Evolutionary conservation across 2,888 invertebrate genomes (phyloP).

Genomic region (Ophion ventricosus): DNA sequence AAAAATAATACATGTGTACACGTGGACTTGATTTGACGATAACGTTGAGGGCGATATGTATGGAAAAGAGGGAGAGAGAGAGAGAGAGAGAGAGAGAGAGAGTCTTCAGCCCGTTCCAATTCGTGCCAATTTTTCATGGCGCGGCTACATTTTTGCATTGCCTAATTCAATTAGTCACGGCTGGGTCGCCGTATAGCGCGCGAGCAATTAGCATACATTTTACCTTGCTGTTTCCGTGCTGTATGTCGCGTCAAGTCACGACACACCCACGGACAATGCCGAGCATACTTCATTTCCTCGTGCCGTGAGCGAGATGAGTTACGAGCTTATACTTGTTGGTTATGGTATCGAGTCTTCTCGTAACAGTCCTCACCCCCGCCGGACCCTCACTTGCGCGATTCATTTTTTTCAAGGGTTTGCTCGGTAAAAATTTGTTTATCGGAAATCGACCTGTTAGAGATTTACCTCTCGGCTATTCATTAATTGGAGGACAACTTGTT

Average conservation of each 20-base stretch:
- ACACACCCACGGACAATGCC: conserved; percentile 35
- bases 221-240: conserved; percentile 63
- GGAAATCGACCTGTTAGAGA: not conserved
- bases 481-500: not conserved
- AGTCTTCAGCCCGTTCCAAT: conserved; percentile 69
- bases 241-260: conserved; percentile 27
- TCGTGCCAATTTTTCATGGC: conserved; percentile 73
- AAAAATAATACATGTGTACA: conserved; percentile 6
- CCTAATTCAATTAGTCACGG: conserved; percentile 77
- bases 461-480: not conserved
- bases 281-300: conserved; percentile 11
- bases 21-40: conserved; percentile 11
- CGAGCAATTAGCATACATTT: conserved; percentile 75
- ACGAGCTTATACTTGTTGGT: not conserved
- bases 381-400: not conserved
- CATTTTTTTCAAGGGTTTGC: too few relatives aligned
- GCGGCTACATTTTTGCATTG: conserved; percentile 73
- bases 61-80: conserved; percentile 27
- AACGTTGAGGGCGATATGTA: not conserved
- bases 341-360: not conserved
- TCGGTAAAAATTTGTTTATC: not conserved
- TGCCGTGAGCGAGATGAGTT: conserved; percentile 8
- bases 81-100: conserved; percentile 33
- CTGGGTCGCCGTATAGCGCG: conserved; percentile 60
- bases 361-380: not conserved